Evolutionary conservation across 2,888 invertebrate species (phyloP), one percentile per base, ranked within the genome.

Genomic region (Andrena bicolor): DNA sequence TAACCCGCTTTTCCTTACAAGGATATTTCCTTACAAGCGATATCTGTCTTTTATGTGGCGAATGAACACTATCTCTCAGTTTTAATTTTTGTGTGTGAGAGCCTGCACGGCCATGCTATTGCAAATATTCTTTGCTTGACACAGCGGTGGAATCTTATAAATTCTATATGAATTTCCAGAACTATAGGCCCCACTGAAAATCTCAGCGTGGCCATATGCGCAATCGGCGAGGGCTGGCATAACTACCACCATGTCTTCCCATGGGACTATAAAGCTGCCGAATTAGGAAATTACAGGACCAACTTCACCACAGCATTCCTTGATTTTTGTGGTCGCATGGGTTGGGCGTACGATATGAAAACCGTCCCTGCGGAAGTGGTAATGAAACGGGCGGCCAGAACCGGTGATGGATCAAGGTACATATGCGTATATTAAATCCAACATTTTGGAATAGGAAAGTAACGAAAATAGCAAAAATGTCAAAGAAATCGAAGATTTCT

Each of bases 211-310:
- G 96, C 96, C 0, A 93, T 96, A 7, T 94, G 96, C 53, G 96
- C 97, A 0, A 94, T 96, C 63, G 97, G 97, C 26, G 97, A 97
- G 92, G 98, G 98, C 4, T 99, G 98, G 97, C 98, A 98, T 94
- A 98, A 98, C 94, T 98, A 98, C 94, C 98, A 98, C 93, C 98
- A 98, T 94, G 97, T 97, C 0, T 98, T 98, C 94, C 98, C 98
- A 0, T 98, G 97, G 97, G 98, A 98, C 94, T 98, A 98, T 95
- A 97, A 97, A 91, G 97, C 98, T 35, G 96, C 98, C 6, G 98
- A 99, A 93, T 94, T 97, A 20, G 97, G 97, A 16, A 90, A 93
- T 49, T 94, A 94, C 83, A 88, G 89, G 30, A 87, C 93, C 64
- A 96, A 96, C 88, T 65, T 94, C 0, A 96, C 96, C 0, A 95